Base-by-base conservation (phyloP, 1,140 invertebrate genomes). In the Diploscapter pachys region DNA sequence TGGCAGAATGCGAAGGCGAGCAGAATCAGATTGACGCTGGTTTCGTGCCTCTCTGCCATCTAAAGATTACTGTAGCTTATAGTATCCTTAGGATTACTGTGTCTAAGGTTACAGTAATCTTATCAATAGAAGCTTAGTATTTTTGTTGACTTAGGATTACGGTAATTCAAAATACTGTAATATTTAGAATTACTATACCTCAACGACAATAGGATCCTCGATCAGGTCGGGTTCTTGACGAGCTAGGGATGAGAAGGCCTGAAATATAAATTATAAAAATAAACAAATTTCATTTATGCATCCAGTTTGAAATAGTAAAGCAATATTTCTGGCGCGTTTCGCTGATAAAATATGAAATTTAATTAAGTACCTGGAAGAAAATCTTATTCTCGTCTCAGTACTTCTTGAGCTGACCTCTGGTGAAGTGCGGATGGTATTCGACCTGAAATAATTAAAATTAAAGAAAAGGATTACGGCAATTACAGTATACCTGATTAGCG, bases 401-500 rank as follows among this genome's bases (percentile, higher is more conserved):
- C 13, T 83, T 69, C 6, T 83, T 66, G 11, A 88, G 76, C n/a
- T 86, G 76, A 6, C 49, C 66, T 72, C 87, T 86, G 52, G 83
- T 77, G n/a, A 88, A 84, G 75, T 88, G 86, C 51, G 88, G 88
- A 80, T 88, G 88, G 77, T 83, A 85, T 77, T 88, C 88, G 4
- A 83, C 11, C 57, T 74, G 73, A 31, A 31, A 31, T 31, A 31
- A 31, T 31, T 31, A 31, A 31, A 31, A 55, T 68, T 68, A 55
- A 48, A 52, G 57, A 52, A 68, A 52, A 55, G 66, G 5, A 68
- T 53, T 9, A 52, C 56, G 52, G 31, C 31, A 13, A 8, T 31
- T 9, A 31, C 6, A 8, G 8, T 64, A 64, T 5, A 48, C 6
- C 74, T 94, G 92, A 86, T 93, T 91, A 2, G 94, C 91, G 81